Evolutionary conservation across 2,113 vertebrate genomes (phyloP).

Genomic region (Ondatra zibethicus): DNA sequence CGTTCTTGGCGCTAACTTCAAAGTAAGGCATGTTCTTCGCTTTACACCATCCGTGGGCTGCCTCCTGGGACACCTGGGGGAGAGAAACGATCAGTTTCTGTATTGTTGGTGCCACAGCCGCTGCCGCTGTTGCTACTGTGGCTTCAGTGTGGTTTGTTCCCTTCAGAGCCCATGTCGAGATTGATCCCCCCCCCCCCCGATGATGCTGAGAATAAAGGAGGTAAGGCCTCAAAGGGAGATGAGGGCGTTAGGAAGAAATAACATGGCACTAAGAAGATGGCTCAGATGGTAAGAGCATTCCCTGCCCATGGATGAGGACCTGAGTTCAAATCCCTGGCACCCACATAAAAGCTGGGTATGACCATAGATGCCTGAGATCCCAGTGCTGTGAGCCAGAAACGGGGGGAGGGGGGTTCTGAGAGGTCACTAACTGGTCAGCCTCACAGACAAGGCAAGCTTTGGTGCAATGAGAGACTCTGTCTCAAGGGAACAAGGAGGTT

Average conservation of each 20-base stretch:
- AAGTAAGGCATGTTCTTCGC: slow-evolving; percentile 88
- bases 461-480: neutral
- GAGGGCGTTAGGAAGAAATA: neutral
- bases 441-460: neutral
- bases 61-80: slow-evolving; percentile 84
- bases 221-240: neutral
- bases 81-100: neutral
- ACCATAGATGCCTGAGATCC: neutral
- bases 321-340: neutral
- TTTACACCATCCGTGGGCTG: slow-evolving; percentile 86
- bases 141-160: neutral
- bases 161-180: neutral
- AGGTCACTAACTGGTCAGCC: neutral
- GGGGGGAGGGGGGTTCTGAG: neutral
- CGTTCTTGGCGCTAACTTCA: slow-evolving; percentile 90
- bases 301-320: neutral
- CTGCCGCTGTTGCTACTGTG: neutral
- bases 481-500: neutral
- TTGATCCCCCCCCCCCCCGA: too few relatives aligned
- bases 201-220: neutral
- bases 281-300: neutral
- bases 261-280: neutral
- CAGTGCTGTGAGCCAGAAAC: neutral
- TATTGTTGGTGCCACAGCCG: fast-evolving
- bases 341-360: neutral